Base-by-base conservation (phyloP, 2,888 invertebrate species). In the Hypercompe scribonia region DNA sequence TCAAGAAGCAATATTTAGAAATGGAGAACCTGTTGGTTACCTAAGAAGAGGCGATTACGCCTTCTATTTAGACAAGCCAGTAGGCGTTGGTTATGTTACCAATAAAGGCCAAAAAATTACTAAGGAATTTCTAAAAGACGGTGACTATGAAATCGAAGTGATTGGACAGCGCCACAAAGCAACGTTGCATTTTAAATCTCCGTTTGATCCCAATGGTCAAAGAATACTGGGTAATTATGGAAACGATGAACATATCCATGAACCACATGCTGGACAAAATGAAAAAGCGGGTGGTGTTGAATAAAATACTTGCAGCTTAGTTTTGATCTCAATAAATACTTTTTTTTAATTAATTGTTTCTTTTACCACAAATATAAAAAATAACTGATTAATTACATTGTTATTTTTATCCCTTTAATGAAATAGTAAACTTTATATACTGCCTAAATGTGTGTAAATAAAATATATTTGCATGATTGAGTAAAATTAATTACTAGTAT, bases 31-130 rank as follows among this genome's bases (percentile, higher is more conserved):
- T 0, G 98, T 98, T 10, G 99, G 99, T 21, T 97, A 97, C 84
- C 90, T 99, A 13, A 95, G 99, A 77, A 96, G 98, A 88, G 98
- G 98, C 0, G 98, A 98, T 81, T 98, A 97, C 88, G 98, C 97
- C 0, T 96, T 95, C 84, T 92, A 91, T 74, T 88, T 97, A 7
- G 93, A 96, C 72, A 96, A 96, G 84, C 92, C 96, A 2, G 92
- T 97, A 54, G 96, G 96, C 2, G 96, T 96, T 75, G 96, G 96
- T 0, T 97, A 97, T 82, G 91, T 97, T 1, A 90, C 90, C 4
- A 95, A 96, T 74, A 96, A 96, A 21, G 97, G 97, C 0, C 93
- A 96, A 72, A 89, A 91, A 61, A 95, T 98, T 61, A 97, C 97
- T 33, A 95, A 95, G 68, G 96, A 97, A 31, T 98, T 96, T 88